Evolutionary conservation across 2,113 vertebrate species (phyloP), one percentile per base, ranked within the genome.

Genomic region (Trochalopteron elliotii): DNA sequence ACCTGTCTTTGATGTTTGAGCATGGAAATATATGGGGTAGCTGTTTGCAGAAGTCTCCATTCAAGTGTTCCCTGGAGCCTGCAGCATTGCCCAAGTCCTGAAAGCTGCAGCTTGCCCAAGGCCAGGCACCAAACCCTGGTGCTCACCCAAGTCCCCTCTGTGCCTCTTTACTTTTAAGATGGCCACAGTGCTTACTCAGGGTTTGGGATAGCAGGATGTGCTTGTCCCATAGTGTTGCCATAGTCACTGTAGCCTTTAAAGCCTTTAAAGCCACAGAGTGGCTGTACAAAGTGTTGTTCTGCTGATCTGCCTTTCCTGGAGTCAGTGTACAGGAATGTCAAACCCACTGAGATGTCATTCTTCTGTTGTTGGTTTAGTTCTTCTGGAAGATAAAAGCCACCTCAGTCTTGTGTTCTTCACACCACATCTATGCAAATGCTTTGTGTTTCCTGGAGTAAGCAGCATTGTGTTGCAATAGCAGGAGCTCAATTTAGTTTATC

Each of bases 151-250:
- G 37, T 7, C 24, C 22, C 15, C 16, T 64, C 47, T 18, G 7
- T 39, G 30, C 19, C 44, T 67, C 30, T 68, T 68, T 12, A 25
- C 21, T 60, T 24, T 40, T 3, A 14, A 16, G 23, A 8, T 56
- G 9, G 35, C 20, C 40, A 24, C 40, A 33, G 40, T 25, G 18
- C 25, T 86, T 39, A 42, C 27, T 60, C 39, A n/a, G 71, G 55
- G 8, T 23, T 52, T 9, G 28, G 44, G 27, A 17, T 12, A 27
- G n/a, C 27, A 27, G 68, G 27, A 40, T 0, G 0, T 53, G n/a
- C 87, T 60, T 8, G 1, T 25, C 19, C 7, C 23, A 79, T 40
- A 30, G 16, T 44, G 44, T 65, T 87, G 39, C 31, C 42, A 6
- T 13, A 59, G 50, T 18, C n/a, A 8, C 20, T 78, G 52, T 42